phyloP scores from a whole-genome alignment of 2,113 vertebrate species.

The Saccopteryx leptura region DNA sequence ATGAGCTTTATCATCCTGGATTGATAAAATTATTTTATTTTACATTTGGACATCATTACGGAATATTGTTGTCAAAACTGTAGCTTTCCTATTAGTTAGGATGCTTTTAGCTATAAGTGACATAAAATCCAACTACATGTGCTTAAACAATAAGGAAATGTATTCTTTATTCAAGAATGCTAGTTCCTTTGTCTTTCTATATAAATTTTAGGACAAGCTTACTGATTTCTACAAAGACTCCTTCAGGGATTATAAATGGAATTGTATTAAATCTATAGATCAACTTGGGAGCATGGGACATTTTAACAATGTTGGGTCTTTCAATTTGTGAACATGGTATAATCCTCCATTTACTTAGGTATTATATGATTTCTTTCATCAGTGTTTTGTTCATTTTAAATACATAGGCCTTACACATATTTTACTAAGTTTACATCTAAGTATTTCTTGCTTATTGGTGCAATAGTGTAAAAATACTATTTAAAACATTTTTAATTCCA shows the following conservation, averaged over 20 bases:
- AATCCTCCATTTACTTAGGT: not conserved
- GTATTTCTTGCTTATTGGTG: not conserved
- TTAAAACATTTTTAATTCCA: not conserved
- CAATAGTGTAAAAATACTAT: not conserved
- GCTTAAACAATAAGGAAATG: not conserved
- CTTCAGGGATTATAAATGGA: not conserved
- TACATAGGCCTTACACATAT: not conserved
- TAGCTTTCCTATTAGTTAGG: not conserved
- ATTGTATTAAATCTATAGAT: not conserved
- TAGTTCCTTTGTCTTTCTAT: not conserved
- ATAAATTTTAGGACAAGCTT: not conserved
- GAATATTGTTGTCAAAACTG: not conserved
- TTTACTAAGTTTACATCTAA: not conserved
- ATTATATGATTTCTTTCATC: not conserved
- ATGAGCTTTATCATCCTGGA: not conserved
- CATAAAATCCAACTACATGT: not conserved
- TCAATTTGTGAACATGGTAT: not conserved
- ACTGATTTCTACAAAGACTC: not conserved
- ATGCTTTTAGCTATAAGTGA: not conserved
- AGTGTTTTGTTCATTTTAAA: constrained; percentile 13
- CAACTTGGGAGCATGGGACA: not conserved
- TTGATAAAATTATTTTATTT: not conserved
- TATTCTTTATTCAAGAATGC: not conserved
- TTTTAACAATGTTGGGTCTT: not conserved
- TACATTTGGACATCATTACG: not conserved